Evolutionary conservation across 2,113 vertebrate genomes (phyloP), one percentile per base, ranked within the genome.

Genomic region (Erinaceus europaeus): DNA sequence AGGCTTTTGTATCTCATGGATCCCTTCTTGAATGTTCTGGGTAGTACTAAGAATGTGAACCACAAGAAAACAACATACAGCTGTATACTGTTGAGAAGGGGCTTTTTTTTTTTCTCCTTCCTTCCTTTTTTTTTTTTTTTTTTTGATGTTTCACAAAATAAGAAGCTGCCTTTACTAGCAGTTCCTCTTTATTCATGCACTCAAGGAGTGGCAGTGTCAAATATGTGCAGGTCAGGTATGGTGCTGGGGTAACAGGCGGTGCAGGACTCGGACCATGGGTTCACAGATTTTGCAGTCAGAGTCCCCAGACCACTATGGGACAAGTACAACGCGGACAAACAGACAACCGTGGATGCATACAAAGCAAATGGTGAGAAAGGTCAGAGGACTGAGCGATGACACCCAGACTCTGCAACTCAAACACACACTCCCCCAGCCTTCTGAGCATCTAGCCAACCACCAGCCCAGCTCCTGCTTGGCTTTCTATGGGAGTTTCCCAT

Each of bases 221-320:
- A 15, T 29, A 6, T 0, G 23, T 29, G 42, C 44, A 42, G 9
- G 23, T 9, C 2, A 50, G 27, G 57, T 50, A 8, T 52, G 20
- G 15, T 59, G 34, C 25, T 29, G 9, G 14, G 52, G 5, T 32
- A 20, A 20, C 21, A 29, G 44, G 12, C 7, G 15, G n/a, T n/a
- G n/a, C n/a, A 67, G 23, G 4, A 6, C 2, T 0, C 4, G 4
- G 25, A n/a, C 12, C 59, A 23, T 4, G 29, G 55, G 40, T n/a
- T 87, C n/a, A 5, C 38, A 14, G 46, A n/a, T 42, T 71, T 61
- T 42, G 44, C 38, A 53, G 20, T 38, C 23, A 9, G 11, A 25
- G 48, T 40, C 20, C 25, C 48, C 9, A 15, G 20, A 3, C 29
- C 10, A 4, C 64, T 4, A 4, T 2, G 36, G 69, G 50, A n/a